Evolutionary conservation across 2,888 invertebrate genomes (phyloP).

Genomic region (Agrochola lychnidis): DNA sequence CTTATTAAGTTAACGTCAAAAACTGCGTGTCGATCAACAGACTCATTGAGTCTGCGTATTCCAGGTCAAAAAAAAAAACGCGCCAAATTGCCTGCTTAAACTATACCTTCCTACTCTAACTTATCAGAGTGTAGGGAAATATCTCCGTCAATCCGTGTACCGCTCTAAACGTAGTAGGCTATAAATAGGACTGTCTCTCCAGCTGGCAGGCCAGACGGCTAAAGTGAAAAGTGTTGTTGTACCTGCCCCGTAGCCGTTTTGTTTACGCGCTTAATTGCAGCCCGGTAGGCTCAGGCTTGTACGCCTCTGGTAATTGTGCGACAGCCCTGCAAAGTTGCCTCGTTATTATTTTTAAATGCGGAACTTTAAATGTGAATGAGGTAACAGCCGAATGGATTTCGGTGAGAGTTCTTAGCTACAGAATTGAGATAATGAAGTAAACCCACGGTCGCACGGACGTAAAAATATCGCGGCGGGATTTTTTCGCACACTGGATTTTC

Average conservation of each 20-base stretch:
- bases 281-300: constrained; percentile 12
- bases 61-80: too few relatives aligned
- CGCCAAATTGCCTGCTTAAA: too few relatives aligned
- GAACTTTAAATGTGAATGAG: not conserved
- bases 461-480: too few relatives aligned
- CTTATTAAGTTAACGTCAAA: too few relatives aligned
- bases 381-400: not conserved
- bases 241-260: constrained; percentile 34
- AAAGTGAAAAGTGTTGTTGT: constrained; percentile 53
- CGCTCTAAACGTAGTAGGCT: constrained; percentile 16
- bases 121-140: too few relatives aligned
- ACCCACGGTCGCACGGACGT: too few relatives aligned
- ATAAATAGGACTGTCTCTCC: constrained; percentile 59
- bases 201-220: constrained; percentile 30
- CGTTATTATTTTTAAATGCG: constrained; percentile 18
- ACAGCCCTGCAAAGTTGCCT: not conserved
- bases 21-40: too few relatives aligned
- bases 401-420: not conserved
- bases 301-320: constrained; percentile 20
- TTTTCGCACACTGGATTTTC: too few relatives aligned
- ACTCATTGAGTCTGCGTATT: too few relatives aligned
- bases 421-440: not conserved
- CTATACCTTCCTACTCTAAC: too few relatives aligned
- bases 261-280: constrained; percentile 41
- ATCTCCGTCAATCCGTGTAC: not conserved